These are phyloP conservation scores for Arion vulgaris DNA, from an alignment of 1,140 invertebrate genomes.

Conservation along the genomic window DNA sequence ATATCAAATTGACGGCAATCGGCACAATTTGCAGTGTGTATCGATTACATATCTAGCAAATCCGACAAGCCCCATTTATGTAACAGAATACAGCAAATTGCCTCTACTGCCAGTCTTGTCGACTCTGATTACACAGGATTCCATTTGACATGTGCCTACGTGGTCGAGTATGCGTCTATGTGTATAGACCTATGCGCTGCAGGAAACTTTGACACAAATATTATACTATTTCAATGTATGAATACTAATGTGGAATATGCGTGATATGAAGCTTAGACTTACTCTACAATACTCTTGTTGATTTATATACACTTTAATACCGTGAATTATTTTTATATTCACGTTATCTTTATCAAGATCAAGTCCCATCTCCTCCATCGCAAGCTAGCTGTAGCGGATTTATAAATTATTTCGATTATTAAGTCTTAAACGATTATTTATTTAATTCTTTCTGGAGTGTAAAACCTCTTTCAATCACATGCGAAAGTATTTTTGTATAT, in stretches of 20 bases:
- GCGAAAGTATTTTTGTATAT: no score
- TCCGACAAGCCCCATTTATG: conserved; percentile 24
- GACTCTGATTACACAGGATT: conserved; percentile 3
- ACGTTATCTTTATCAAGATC: no score
- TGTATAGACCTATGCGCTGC: not conserved
- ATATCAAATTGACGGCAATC: conserved; percentile 18
- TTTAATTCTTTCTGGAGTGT: no score
- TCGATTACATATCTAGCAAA: not conserved
- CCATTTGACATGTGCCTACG: conserved; percentile 31
- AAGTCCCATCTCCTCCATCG: no score
- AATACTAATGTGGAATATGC: not conserved
- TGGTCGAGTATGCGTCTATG: not conserved
- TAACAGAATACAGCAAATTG: conserved; percentile 16
- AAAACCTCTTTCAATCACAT: no score
- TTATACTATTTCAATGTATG: not conserved
- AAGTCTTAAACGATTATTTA: no score
- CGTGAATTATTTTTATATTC: no score
- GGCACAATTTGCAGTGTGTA: not conserved
- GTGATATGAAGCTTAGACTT: not conserved
- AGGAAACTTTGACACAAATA: not conserved
- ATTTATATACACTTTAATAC: no score
- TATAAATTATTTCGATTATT: no score
- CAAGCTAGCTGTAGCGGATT: no score
- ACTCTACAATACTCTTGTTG: not conserved
- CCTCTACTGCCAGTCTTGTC: conserved; percentile 18